phyloP scores from a whole-genome alignment of 2,888 invertebrate genomes.

The Plemyria rubiginata region DNA sequence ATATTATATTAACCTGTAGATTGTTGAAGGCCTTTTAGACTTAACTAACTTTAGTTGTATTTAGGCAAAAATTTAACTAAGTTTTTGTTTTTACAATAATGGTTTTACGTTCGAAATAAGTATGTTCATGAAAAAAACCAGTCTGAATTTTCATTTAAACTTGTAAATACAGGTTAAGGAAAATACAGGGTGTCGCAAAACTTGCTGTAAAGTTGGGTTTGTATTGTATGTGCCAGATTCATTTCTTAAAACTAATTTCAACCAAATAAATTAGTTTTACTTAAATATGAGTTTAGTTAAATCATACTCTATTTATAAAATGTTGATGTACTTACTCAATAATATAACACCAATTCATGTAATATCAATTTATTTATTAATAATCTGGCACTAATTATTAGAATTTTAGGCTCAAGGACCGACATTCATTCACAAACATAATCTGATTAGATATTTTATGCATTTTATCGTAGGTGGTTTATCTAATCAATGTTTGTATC shows the following conservation, averaged over 20 bases:
- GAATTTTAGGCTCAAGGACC: conserved; percentile 12
- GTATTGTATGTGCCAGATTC: conserved; percentile 22
- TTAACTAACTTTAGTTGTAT: conserved; percentile 17
- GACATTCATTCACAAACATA: conserved; percentile 15
- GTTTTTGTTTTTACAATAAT: conserved; percentile 12
- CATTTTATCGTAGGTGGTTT: conserved; percentile 4
- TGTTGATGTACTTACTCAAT: conserved; percentile 9
- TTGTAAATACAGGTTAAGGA: conserved; percentile 39
- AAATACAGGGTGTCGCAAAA: conserved; percentile 36
- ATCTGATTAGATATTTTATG: conserved; percentile 9
- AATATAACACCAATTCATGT: conserved; percentile 12
- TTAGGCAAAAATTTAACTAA: conserved; percentile 8
- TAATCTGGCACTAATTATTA: conserved; percentile 19
- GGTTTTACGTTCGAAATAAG: conserved; percentile 18
- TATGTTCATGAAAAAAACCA: conserved; percentile 22
- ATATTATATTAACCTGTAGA: conserved; percentile 9
- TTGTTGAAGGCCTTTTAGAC: conserved; percentile 29
- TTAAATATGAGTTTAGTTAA: background rate
- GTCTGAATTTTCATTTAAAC: conserved; percentile 33
- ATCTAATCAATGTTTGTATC: conserved; percentile 6
- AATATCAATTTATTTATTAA: conserved; percentile 1
- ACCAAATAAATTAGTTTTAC: background rate
- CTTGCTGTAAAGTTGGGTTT: conserved; percentile 18
- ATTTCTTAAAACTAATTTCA: conserved; percentile 1
- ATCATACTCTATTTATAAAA: conserved; percentile 2